Evolutionary conservation across 1,140 invertebrate genomes (phyloP).

Genomic region (Formica selysi): DNA sequence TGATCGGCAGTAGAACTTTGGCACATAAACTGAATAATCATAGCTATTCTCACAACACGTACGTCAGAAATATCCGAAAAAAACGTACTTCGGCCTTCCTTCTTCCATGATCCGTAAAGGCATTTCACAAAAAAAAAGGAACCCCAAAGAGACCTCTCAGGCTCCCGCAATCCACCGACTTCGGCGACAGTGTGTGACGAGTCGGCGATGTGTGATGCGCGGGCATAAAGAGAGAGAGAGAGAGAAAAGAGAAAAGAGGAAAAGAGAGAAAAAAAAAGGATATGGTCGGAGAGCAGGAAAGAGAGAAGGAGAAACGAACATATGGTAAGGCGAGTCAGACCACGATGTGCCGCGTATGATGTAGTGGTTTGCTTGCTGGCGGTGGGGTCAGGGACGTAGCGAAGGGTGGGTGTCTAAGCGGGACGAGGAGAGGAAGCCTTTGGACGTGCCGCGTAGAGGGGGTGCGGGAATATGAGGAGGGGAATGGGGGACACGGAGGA

Average conservation of each 20-base stretch:
- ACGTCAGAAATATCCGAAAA: conserved; percentile 25
- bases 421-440: conserved; percentile 64
- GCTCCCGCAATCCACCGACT: conserved; percentile 36
- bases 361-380: conserved; percentile 72
- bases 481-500: conserved; percentile 39
- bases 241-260: conserved; percentile 34
- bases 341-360: conserved; percentile 73
- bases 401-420: conserved; percentile 69
- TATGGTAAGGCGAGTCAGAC: conserved; percentile 52
- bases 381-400: conserved; percentile 70
- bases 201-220: conserved; percentile 67
- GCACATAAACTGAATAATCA: conserved; percentile 29
- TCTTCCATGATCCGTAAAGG: conserved; percentile 27
- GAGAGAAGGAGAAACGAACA: conserved; percentile 52
- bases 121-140: conserved; percentile 34
- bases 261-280: conserved; percentile 47
- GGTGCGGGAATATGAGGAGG: conserved; percentile 27
- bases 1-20: neutral
- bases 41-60: conserved; percentile 34
- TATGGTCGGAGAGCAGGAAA: conserved; percentile 38
- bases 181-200: conserved; percentile 59
- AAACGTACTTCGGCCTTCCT: conserved; percentile 36
- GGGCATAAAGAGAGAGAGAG: conserved; percentile 47
- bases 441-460: conserved; percentile 63
- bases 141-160: conserved; percentile 38